Evolutionary conservation across 1,140 invertebrate genomes (phyloP).

Genomic region (Plectrocnemia conspersa): DNA sequence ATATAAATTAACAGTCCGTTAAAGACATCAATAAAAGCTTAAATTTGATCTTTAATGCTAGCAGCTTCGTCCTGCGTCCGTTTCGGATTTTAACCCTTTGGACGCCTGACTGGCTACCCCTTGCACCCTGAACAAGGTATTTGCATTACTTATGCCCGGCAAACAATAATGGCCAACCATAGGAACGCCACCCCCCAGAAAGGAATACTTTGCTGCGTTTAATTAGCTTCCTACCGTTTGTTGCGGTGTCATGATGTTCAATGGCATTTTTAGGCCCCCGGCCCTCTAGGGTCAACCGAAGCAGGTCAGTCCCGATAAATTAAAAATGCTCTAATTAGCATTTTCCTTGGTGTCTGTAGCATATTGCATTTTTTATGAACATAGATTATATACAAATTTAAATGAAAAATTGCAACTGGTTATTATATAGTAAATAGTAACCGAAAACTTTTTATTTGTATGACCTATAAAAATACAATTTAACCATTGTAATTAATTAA

Average conservation of each 20-base stretch:
- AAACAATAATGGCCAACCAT: constrained; percentile 29
- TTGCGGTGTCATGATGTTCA: constrained; percentile 31
- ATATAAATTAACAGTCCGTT: too few relatives aligned
- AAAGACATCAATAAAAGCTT: too few relatives aligned
- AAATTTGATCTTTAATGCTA: too few relatives aligned
- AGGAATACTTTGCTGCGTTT: constrained; percentile 25
- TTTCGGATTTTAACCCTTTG: not conserved
- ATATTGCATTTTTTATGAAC: too few relatives aligned
- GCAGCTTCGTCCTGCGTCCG: not conserved
- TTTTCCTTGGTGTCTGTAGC: too few relatives aligned
- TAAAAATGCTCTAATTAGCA: too few relatives aligned
- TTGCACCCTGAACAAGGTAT: constrained; percentile 23
- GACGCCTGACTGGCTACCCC: not conserved
- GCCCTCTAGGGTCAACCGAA: not conserved
- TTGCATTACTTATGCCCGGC: constrained; percentile 32
- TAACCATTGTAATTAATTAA: too few relatives aligned
- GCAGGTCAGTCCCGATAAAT: not conserved
- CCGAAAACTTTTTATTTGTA: too few relatives aligned
- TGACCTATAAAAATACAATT: too few relatives aligned
- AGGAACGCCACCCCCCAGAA: constrained; percentile 11
- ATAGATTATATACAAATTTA: too few relatives aligned
- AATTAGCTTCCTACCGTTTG: constrained; percentile 31
- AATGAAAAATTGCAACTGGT: too few relatives aligned
- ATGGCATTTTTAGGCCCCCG: constrained; percentile 13
- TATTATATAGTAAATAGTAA: too few relatives aligned